Percentiles rank a stretch among this genome's conserved stretches.
Conservation (phyloP, 2,797 vertebrate genomes). For the Chrosomus eos region DNA sequence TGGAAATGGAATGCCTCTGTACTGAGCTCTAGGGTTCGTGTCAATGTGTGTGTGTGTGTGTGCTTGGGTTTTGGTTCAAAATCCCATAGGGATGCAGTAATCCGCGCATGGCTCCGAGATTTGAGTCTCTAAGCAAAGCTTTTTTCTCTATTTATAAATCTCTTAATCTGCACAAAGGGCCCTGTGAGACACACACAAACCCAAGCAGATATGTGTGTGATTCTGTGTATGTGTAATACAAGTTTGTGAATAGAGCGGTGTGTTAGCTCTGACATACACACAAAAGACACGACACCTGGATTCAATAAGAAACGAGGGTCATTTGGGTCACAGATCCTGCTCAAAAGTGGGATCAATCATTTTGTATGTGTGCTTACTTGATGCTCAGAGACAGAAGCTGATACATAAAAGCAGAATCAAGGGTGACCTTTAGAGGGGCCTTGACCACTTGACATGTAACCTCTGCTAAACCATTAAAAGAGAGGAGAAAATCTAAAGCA, state of each 20-base stretch:
- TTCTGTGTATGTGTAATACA: conserved; percentile 6
- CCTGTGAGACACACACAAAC: conserved; percentile 48
- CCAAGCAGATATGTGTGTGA: conserved; percentile 25
- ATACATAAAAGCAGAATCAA: neutral
- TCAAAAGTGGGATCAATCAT: conserved; percentile 26
- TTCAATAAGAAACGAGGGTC: conserved; percentile 8
- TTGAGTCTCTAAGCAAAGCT: conserved; percentile 61
- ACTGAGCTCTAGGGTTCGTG: conserved; percentile 39
- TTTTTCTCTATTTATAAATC: conserved; percentile 62
- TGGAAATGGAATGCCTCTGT: conserved; percentile 34
- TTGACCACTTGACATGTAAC: conserved; percentile 9
- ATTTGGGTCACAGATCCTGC: conserved; percentile 10
- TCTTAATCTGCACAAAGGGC: conserved; percentile 60
- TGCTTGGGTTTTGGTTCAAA: conserved; percentile 57
- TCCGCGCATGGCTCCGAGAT: conserved; percentile 59
- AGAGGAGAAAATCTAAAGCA: neutral
- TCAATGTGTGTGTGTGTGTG: conserved; percentile 31
- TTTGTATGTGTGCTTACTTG: conserved; percentile 4
- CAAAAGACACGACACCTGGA: neutral
- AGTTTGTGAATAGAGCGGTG: conserved; percentile 21
- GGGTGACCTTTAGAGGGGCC: neutral
- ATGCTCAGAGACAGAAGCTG: conserved; percentile 10
- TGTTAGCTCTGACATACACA: conserved; percentile 3
- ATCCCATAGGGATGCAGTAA: conserved; percentile 57
- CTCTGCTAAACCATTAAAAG: neutral